These are phyloP conservation scores for Microchrysa polita DNA, from an alignment of 2,888 invertebrate species.

Conservation along the genomic window DNA sequence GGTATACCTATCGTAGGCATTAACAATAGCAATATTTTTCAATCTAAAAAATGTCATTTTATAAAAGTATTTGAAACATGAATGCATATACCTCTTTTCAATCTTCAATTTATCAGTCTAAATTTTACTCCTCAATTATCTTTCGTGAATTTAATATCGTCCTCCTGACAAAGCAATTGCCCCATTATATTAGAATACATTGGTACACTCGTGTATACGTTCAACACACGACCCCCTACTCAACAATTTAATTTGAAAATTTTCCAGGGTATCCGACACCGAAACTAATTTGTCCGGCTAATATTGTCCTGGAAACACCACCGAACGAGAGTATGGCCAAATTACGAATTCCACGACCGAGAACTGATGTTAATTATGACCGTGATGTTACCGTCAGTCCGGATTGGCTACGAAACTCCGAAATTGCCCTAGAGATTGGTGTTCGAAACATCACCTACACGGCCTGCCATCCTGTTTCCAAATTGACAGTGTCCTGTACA, in stretches of 20 bases:
- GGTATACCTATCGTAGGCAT: too few relatives aligned
- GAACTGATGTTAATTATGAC: constrained; percentile 68
- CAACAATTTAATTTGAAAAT: constrained; percentile 40
- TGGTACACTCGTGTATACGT: too few relatives aligned
- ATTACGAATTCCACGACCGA: constrained; percentile 66
- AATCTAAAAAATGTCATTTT: too few relatives aligned
- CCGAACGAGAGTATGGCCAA: constrained; percentile 64
- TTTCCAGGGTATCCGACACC: constrained; percentile 65
- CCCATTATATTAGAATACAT: constrained; percentile 12
- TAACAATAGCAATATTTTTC: too few relatives aligned
- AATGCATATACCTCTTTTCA: too few relatives aligned
- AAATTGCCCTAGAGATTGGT: constrained; percentile 65
- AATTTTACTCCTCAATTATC: not conserved
- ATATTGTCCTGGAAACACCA: constrained; percentile 64
- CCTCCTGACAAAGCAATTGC: not conserved
- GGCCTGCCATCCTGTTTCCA: constrained; percentile 66
- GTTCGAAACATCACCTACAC: constrained; percentile 66
- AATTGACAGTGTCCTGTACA: constrained; percentile 54
- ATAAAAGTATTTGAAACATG: too few relatives aligned
- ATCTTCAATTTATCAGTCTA: too few relatives aligned
- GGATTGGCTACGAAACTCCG: constrained; percentile 65
- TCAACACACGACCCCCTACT: too few relatives aligned
- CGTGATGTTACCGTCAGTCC: constrained; percentile 66
- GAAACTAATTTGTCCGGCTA: constrained; percentile 67
- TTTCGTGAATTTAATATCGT: not conserved